Base-by-base conservation (phyloP, 1,140 invertebrate genomes). In the Tetraneura akinire region DNA sequence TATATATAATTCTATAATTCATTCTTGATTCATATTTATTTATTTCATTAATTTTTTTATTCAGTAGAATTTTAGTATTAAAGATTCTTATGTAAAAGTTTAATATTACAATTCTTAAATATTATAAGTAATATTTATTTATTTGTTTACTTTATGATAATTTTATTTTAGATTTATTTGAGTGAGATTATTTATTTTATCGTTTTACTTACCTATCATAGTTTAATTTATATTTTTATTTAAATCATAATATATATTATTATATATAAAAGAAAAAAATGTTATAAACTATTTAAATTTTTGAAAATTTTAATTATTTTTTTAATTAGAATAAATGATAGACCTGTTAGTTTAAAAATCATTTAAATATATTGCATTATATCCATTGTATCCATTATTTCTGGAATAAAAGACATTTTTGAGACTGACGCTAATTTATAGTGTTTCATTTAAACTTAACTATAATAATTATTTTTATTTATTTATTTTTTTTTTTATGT, bases 121-220 rank as follows among this genome's bases (percentile, higher is more conserved):
- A 70, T 70, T 49, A 26, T 45, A 49, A 70, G 18, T 47, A 16
- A 9, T 16, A 11, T 55, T 74, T 57, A 73, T 57, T 57, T 57
- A 37, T 55, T 73, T 53, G 26, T 71, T 57, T 76, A 14, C 23
- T 53, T 37, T 55, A 76, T 5, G 16, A 53, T 73, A 9, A 57
- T 18, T 78, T 78, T 78, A 62, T 47, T 42, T 76, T 60, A 47
- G 74, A 11, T 78, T 78, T 60, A 78, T 78, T 78, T 47, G 13
- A 78, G 74, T 78, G 74, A 78, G 74, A 78, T 78, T 78, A 78
- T 78, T 78, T 78, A 76, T 76, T 76, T 76, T 76, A 47, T 62
- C 62, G 74, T 78, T 78, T 78, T 76, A 62, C 14, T 62, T 78
- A 47, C 62, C 32, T 21, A 45, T 76, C 53, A 78, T 62, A 60